Evolutionary conservation across 2,797 vertebrate species (phyloP).

Genomic region (Cercopithecus mitis): DNA sequence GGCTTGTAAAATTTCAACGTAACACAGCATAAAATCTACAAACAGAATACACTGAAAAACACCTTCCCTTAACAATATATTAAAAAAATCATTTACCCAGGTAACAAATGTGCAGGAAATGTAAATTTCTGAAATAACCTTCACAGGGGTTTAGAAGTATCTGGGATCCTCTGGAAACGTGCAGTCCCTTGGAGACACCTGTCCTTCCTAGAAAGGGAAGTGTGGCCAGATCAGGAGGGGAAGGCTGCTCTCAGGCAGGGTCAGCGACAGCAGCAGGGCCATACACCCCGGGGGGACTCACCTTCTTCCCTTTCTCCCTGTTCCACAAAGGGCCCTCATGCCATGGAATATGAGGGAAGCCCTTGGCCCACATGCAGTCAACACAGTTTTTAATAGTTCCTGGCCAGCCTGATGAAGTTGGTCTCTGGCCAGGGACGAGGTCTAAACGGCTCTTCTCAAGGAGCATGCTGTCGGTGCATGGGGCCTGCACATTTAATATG

Average conservation of each 20-base stretch:
- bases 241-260: not conserved
- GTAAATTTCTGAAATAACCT: conserved; percentile 89
- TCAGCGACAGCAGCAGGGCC: not conserved
- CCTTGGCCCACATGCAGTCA: not conserved
- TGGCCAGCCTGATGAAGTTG: not conserved
- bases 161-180: conserved; percentile 84
- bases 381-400: not conserved
- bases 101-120: conserved; percentile 92
- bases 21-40: conserved; percentile 85
- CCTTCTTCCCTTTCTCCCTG: not conserved
- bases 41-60: conserved; percentile 86
- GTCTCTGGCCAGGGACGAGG: not conserved
- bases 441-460: not conserved
- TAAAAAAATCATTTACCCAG: conserved; percentile 85
- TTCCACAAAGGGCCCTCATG: not conserved
- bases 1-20: conserved; percentile 86
- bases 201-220: conserved; percentile 79
- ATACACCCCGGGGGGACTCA: fast-evolving
- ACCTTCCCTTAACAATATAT: conserved; percentile 87
- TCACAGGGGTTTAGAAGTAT: conserved; percentile 87
- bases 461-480: too few relatives aligned
- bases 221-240: conserved; percentile 13
- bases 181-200: conserved; percentile 82
- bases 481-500: not conserved
- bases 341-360: not conserved